phyloP scores from a whole-genome alignment of 1,140 invertebrate species.

The Aphaenogaster floridana region DNA sequence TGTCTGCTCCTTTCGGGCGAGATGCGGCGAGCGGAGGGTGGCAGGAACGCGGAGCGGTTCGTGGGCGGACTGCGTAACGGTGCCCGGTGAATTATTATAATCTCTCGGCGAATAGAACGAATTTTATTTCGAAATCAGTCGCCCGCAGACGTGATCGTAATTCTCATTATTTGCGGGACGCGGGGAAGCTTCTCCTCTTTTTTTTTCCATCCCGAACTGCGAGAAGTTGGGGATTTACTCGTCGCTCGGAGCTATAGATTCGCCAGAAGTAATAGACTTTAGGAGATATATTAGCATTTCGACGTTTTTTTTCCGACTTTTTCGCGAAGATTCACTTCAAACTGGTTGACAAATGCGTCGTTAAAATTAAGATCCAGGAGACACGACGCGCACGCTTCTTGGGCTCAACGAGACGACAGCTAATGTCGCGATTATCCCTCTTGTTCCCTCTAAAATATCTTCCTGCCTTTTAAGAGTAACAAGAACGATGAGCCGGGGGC shows the following conservation, averaged over 20 bases:
- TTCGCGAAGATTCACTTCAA: neutral
- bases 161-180: slow-evolving; percentile 67
- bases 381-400: neutral
- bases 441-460: neutral
- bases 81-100: slow-evolving; percentile 77
- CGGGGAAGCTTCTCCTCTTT: slow-evolving; percentile 1
- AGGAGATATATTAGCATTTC: slow-evolving; percentile 1
- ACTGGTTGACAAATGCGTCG: neutral
- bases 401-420: slow-evolving; percentile 2
- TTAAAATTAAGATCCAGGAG: neutral
- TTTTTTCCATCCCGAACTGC: neutral
- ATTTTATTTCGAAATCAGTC: slow-evolving; percentile 79
- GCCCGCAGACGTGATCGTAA: slow-evolving; percentile 74
- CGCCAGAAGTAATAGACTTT: slow-evolving; percentile 12
- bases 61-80: slow-evolving; percentile 70
- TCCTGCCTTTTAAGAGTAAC: neutral
- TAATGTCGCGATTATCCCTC: slow-evolving; percentile 27
- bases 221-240: slow-evolving; percentile 17
- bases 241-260: neutral
- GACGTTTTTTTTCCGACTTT: neutral
- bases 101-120: slow-evolving; percentile 55
- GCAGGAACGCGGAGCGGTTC: slow-evolving; percentile 58
- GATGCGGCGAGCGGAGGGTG: neutral
- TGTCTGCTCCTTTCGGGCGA: slow-evolving; percentile 53
- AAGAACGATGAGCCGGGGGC: slow-evolving; percentile 15